These are phyloP conservation scores for Rhamphomyia laevipes DNA, from an alignment of 2,888 invertebrate genomes.

Conservation along the genomic window DNA sequence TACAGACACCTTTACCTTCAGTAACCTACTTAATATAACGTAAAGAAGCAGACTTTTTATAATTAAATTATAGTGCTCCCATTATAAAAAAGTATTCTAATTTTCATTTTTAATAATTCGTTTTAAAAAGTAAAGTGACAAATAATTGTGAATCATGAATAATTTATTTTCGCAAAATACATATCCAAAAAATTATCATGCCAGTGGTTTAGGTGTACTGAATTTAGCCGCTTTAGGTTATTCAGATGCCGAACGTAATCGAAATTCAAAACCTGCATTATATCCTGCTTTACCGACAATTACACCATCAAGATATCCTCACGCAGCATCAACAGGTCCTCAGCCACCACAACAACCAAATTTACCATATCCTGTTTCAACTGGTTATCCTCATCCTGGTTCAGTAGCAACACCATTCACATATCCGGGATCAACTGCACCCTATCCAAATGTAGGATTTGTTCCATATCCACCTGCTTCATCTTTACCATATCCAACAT, in stretches of 20 bases:
- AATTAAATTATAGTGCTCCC: no score
- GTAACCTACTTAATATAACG: no score
- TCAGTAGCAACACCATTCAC: constrained; percentile 13
- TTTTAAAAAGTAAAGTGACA: no score
- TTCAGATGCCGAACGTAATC: constrained; percentile 16
- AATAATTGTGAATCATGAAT: no score
- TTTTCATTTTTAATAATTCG: no score
- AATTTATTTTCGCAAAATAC: no score
- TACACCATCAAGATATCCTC: constrained; percentile 20
- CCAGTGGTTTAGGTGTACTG: constrained; percentile 32
- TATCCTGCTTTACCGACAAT: constrained; percentile 26
- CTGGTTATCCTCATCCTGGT: constrained; percentile 1
- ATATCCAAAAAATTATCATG: constrained; percentile 35
- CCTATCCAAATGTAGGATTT: constrained; percentile 18
- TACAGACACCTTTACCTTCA: no score
- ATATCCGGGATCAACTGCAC: constrained; percentile 12
- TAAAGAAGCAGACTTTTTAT: no score
- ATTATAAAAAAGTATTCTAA: no score
- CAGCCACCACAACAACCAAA: constrained; percentile 15
- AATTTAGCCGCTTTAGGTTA: constrained; percentile 33
- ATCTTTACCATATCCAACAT: constrained; percentile 26
- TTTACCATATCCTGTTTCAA: constrained; percentile 20
- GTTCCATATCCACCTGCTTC: constrained; percentile 14
- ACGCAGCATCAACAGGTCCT: constrained; percentile 21
- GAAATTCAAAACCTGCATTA: constrained; percentile 22